Conservation (phyloP, 2,113 vertebrate species). For the Gobio gobio region DNA sequence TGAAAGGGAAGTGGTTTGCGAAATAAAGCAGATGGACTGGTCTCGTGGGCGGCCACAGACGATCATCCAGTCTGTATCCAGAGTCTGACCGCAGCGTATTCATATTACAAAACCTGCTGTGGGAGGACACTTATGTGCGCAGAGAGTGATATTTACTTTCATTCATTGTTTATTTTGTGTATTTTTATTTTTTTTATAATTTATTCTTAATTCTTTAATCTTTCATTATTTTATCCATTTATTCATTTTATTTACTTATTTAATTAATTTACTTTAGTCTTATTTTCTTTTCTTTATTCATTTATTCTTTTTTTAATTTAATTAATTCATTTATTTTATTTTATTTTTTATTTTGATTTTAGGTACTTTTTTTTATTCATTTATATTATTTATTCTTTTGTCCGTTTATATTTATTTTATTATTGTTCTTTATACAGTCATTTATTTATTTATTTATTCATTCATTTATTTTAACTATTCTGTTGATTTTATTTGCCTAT, state of each 20-base stretch:
- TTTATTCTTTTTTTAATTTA: not conserved
- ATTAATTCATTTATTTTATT: not conserved
- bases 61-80: not conserved
- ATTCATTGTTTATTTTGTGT: too few relatives aligned
- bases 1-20: constrained; percentile 14
- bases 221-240: not conserved
- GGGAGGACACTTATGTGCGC: not conserved
- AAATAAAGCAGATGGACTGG: constrained; percentile 12
- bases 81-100: not conserved
- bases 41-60: constrained; percentile 8
- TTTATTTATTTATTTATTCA: not conserved
- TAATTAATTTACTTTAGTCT: not conserved
- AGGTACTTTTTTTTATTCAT: not conserved
- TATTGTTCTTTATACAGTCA: not conserved
- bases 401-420: not conserved
- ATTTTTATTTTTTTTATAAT: too few relatives aligned
- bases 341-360: not conserved
- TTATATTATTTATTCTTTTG: not conserved
- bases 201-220: too few relatives aligned
- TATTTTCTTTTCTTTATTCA: not conserved
- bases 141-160: not conserved
- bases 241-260: not conserved
- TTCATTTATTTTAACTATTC: not conserved
- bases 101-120: constrained; percentile 45
- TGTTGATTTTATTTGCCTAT: not conserved